Evolutionary conservation across 2,797 vertebrate genomes (phyloP).

Genomic region (Siniperca undulata): DNA sequence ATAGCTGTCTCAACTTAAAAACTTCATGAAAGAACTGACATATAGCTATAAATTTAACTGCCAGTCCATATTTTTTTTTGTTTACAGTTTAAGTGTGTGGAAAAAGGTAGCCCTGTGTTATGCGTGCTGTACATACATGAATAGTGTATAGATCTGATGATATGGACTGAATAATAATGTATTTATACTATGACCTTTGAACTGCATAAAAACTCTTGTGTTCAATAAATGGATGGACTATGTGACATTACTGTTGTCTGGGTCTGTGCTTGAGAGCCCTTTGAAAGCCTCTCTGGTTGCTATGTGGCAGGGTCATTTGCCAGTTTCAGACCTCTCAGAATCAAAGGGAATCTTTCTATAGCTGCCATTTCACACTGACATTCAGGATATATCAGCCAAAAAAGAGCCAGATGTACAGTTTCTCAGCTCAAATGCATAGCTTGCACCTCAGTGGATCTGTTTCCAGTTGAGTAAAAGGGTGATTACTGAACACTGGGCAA

Average conservation of each 20-base stretch:
- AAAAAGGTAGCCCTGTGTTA: background rate
- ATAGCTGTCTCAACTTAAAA: background rate
- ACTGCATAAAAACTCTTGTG: background rate
- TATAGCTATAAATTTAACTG: background rate
- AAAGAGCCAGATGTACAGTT: background rate
- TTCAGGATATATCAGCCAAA: background rate
- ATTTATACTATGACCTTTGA: background rate
- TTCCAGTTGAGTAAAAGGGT: background rate
- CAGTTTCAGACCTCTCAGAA: conserved; percentile 5
- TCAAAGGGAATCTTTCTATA: conserved; percentile 16
- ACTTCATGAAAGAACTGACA: background rate
- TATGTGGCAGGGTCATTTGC: background rate
- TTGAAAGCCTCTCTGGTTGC: conserved; percentile 6
- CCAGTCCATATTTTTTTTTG: background rate
- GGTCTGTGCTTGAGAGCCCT: background rate
- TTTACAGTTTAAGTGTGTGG: background rate
- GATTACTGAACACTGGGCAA: background rate
- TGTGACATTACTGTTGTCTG: background rate
- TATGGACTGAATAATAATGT: background rate
- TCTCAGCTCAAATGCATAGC: background rate
- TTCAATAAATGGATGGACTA: background rate
- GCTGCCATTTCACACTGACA: background rate
- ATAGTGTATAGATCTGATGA: background rate
- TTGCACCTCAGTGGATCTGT: background rate
- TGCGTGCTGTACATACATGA: background rate